A percentile compares a stretch with the other conserved stretches of the same genome.
Evolutionary conservation across 2,113 vertebrate genomes (phyloP).

Genomic region (Seriola dumerili): DNA sequence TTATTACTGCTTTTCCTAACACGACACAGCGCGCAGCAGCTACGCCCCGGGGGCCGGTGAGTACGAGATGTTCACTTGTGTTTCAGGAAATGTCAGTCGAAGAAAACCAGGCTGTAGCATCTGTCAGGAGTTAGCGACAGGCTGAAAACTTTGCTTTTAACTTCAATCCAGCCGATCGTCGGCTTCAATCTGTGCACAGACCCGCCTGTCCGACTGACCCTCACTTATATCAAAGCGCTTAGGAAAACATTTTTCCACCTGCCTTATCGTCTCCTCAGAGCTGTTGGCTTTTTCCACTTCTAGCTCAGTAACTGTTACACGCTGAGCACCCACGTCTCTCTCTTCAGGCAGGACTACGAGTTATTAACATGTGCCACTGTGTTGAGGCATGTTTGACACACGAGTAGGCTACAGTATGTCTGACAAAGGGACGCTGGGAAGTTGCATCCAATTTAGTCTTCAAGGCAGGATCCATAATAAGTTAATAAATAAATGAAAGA

Average conservation of each 20-base stretch:
- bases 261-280: constrained; percentile 1
- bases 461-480: neutral
- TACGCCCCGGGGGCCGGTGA: constrained; percentile 68
- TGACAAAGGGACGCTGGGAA: neutral
- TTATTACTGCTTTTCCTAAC: neutral
- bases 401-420: constrained; percentile 3
- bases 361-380: neutral
- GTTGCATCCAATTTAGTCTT: neutral
- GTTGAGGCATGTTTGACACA: neutral
- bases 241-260: constrained; percentile 37
- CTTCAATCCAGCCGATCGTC: neutral
- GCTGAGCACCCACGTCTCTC: neutral
- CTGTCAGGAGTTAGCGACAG: constrained; percentile 44
- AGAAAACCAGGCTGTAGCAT: constrained; percentile 47
- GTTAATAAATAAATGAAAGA: no score
- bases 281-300: constrained; percentile 3
- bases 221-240: no score
- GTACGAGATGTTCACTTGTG: constrained; percentile 26
- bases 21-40: constrained; percentile 21
- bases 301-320: neutral
- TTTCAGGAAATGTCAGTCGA: constrained; percentile 75
- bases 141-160: neutral
- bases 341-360: neutral
- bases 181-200: neutral
- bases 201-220: no score